Evolutionary conservation across 2,113 vertebrate species (phyloP).

Genomic region (Phainopepla nitens): DNA sequence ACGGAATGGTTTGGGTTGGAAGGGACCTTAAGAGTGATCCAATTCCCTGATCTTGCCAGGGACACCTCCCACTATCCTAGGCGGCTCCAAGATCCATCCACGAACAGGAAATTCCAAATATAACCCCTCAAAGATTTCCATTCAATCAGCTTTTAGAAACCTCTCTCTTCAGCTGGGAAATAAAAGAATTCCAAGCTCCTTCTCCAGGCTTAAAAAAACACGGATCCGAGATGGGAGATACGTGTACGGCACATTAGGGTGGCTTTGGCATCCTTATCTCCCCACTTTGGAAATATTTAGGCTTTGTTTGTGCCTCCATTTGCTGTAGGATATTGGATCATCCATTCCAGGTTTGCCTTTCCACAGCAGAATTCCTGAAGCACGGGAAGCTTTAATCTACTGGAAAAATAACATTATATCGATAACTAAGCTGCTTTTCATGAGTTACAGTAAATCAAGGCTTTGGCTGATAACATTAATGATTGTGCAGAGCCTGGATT

Average conservation of each 20-base stretch:
- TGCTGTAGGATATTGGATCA: conserved; percentile 19
- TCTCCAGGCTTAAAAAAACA: background rate
- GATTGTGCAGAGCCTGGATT: conserved; percentile 21
- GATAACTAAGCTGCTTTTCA: conserved; percentile 49
- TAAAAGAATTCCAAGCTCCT: background rate
- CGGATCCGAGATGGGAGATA: background rate
- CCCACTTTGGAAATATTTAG: conserved; percentile 5
- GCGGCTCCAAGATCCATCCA: background rate
- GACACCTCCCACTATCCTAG: background rate
- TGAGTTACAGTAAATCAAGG: conserved; percentile 6
- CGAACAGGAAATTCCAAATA: background rate
- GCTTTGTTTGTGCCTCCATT: conserved; percentile 14
- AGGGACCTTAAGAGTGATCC: too few relatives aligned
- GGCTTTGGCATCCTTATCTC: background rate
- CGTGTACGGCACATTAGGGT: background rate
- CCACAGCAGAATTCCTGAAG: conserved; percentile 3
- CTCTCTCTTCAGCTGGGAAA: background rate
- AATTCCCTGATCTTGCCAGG: background rate
- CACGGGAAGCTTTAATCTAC: background rate
- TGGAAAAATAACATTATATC: background rate
- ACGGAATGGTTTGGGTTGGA: background rate
- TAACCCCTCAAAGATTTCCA: background rate
- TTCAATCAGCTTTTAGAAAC: background rate
- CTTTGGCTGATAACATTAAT: conserved; percentile 1
- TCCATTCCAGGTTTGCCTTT: background rate